A percentile compares a stretch with the other conserved stretches of the same genome.
phyloP scores from a whole-genome alignment of 2,888 invertebrate species.

The Barypeithes pellucidus region DNA sequence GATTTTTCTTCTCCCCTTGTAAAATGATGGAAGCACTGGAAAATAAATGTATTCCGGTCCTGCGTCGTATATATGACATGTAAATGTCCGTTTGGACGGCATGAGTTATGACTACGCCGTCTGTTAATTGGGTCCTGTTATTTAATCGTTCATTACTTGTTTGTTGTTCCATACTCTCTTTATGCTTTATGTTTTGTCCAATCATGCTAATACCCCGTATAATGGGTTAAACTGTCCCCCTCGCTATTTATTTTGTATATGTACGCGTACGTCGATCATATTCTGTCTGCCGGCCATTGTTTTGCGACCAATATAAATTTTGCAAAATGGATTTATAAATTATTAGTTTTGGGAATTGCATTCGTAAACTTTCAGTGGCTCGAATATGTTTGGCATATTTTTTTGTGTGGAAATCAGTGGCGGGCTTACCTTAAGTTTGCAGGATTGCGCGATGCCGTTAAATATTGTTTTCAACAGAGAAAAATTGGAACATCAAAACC shows the following conservation, averaged over 20 bases:
- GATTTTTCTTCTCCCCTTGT: no score
- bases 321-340: constrained; percentile 41
- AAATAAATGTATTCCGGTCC: background rate
- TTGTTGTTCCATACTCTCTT: constrained; percentile 47
- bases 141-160: constrained; percentile 53
- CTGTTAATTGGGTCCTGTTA: constrained; percentile 50
- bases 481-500: no score
- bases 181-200: constrained; percentile 60
- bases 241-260: constrained; percentile 56
- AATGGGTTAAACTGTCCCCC: constrained; percentile 60
- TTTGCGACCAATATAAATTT: constrained; percentile 35
- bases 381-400: no score
- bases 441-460: no score
- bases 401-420: no score
- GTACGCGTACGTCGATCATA: constrained; percentile 47
- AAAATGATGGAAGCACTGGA: no score
- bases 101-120: constrained; percentile 41
- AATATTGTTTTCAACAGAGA: no score
- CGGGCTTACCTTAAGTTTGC: no score
- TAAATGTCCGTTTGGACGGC: constrained; percentile 38
- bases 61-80: constrained; percentile 38
- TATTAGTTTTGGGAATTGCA: constrained; percentile 33
- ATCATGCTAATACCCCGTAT: constrained; percentile 65
- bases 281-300: constrained; percentile 39
- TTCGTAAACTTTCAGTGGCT: no score